Percentiles rank a stretch among this genome's conserved stretches.
Conservation (phyloP, 2,797 vertebrate genomes). For the Myripristis murdjan region DNA sequence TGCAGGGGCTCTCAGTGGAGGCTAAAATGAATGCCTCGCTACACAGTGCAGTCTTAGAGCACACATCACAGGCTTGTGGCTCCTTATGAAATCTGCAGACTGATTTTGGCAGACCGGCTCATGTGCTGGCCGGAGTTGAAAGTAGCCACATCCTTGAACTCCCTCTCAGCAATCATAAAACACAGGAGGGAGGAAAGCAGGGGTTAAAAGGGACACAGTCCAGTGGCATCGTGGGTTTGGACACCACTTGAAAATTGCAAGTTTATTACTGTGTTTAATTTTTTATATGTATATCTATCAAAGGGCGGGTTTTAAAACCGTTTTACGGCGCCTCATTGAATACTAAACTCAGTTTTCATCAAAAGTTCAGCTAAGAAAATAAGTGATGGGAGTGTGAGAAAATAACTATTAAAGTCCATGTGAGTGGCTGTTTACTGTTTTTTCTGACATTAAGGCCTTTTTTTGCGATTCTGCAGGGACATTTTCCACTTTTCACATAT, state of each 20-base stretch:
- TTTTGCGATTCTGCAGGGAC: not conserved
- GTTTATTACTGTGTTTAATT: constrained; percentile 43
- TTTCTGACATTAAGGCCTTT: constrained; percentile 3
- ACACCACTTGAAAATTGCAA: constrained; percentile 44
- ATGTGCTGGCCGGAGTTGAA: constrained; percentile 64
- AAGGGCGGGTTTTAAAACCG: constrained; percentile 20
- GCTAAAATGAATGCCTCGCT: constrained; percentile 17
- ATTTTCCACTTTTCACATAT: constrained; percentile 18
- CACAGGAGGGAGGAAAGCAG: constrained; percentile 42
- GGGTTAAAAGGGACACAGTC: constrained; percentile 44
- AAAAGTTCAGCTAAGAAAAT: not conserved
- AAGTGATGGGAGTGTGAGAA: constrained; percentile 20
- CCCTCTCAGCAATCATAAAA: constrained; percentile 59
- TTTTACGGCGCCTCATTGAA: constrained; percentile 22
- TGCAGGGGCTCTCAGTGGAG: constrained; percentile 1
- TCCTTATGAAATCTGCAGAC: constrained; percentile 54
- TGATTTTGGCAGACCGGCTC: constrained; percentile 48
- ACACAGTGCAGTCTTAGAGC: not conserved
- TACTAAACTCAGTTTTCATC: constrained; percentile 20
- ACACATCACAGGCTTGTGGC: constrained; percentile 24
- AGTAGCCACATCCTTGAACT: constrained; percentile 70
- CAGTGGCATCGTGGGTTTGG: constrained; percentile 53
- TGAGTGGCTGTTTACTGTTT: constrained; percentile 3
- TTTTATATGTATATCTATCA: constrained; percentile 20
- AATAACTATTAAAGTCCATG: constrained; percentile 10